Conservation (phyloP, 2,797 vertebrate genomes). For the Myotis daubentonii region DNA sequence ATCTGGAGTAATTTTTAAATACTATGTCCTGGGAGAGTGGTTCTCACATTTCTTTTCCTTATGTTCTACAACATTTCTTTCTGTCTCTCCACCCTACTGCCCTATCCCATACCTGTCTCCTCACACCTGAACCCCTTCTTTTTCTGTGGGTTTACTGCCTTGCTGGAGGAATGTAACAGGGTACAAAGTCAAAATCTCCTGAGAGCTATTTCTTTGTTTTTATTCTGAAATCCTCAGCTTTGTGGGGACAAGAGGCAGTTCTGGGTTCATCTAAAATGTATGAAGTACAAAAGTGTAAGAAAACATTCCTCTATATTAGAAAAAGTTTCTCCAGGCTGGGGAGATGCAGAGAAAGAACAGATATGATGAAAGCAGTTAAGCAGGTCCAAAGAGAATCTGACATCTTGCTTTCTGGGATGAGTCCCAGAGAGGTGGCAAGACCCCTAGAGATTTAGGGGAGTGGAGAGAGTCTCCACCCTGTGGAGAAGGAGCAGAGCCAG, state of each 20-base stretch:
- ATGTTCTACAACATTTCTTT: neutral
- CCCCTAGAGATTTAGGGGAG: neutral
- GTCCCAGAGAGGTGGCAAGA: neutral
- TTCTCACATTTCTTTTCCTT: neutral
- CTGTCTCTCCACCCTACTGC: neutral
- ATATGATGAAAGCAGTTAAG: neutral
- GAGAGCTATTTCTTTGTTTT: neutral
- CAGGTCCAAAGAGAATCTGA: neutral
- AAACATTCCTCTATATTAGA: neutral
- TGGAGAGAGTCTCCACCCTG: neutral
- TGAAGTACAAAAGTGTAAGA: neutral
- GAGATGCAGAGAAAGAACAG: neutral
- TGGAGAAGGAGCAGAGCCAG: neutral
- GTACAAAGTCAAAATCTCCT: neutral
- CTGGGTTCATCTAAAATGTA: neutral
- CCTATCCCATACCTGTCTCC: neutral
- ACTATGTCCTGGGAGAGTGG: neutral
- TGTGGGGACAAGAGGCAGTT: neutral
- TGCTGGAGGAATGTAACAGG: neutral
- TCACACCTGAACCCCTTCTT: neutral
- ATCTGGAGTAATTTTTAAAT: neutral
- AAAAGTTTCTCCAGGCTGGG: neutral
- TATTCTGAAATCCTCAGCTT: neutral
- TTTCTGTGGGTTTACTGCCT: neutral
- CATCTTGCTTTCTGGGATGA: neutral